These are phyloP conservation scores for Oedothorax gibbosus DNA, from an alignment of 1,140 invertebrate genomes.

Conservation along the genomic window DNA sequence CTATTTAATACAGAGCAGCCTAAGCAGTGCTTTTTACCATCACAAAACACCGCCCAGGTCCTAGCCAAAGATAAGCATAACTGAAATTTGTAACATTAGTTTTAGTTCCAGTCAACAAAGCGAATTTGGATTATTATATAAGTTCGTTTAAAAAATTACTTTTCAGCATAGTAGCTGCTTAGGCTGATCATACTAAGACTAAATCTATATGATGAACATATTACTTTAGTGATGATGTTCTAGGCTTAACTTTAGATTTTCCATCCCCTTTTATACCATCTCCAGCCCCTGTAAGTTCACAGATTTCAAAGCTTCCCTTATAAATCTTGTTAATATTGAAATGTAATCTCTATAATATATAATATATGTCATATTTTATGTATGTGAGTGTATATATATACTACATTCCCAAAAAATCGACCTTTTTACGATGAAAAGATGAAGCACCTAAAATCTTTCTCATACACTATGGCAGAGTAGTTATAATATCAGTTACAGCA, in stretches of 20 bases:
- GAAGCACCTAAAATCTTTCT: slow-evolving; percentile 62
- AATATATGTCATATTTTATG: slow-evolving; percentile 51
- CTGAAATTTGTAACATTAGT: too few relatives aligned
- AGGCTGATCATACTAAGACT: slow-evolving; percentile 36
- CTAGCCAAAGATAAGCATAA: too few relatives aligned
- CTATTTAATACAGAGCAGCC: slow-evolving; percentile 47
- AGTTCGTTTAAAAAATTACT: too few relatives aligned
- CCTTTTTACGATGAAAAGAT: slow-evolving; percentile 55
- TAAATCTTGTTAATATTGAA: slow-evolving; percentile 44
- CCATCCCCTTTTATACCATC: slow-evolving; percentile 10
- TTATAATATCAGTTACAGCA: slow-evolving; percentile 58
- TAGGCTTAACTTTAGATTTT: slow-evolving; percentile 39
- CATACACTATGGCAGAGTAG: slow-evolving; percentile 59
- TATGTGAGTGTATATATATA: slow-evolving; percentile 50
- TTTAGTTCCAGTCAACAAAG: too few relatives aligned
- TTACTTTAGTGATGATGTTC: slow-evolving; percentile 35
- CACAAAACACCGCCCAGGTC: neutral
- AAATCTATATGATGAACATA: slow-evolving; percentile 45
- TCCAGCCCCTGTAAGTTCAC: slow-evolving; percentile 15
- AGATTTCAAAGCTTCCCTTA: slow-evolving; percentile 48
- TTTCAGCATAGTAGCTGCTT: slow-evolving; percentile 16
- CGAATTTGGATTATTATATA: too few relatives aligned
- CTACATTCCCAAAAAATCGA: slow-evolving; percentile 53
- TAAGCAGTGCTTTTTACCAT: slow-evolving; percentile 25
- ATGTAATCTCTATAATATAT: slow-evolving; percentile 53